Base-by-base conservation (phyloP, 2,113 vertebrate species). In the Chrysemys picta region DNA sequence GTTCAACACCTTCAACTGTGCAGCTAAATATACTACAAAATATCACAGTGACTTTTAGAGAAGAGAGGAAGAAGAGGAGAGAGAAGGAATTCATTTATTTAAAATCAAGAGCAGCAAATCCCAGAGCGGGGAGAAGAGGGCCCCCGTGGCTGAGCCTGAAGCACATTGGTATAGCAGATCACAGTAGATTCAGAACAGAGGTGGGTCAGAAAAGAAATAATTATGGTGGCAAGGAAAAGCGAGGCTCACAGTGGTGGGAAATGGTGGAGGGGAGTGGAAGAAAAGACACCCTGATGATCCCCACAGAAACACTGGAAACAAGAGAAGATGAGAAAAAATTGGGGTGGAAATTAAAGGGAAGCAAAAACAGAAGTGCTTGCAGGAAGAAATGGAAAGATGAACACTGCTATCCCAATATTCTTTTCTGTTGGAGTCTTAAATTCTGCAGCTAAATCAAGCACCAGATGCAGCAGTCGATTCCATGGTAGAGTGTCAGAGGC, bases 341-440 rank as follows among this genome's bases (percentile, higher is more conserved):
- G 35, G 87, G 49, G 62, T 29, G 69, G 80, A 12, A 4, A 89
- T 89, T 21, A 90, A 5, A 92, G 53, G 75, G 27, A 62, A 57
- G 76, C 80, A 88, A 7, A 53, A 90, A 65, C 17, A 47, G 56
- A 42, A 35, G 35, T 54, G 52, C 29, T 54, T 53, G 54, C 42
- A 75, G 38, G 31, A 59, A 29, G 49, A 11, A 87, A 89, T 87
- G 42, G 10, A 29, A 94, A 92, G 79, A 38, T 4, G 1, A 38
- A 72, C 16, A 22, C 1, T 38, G 35, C 16, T 89, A 59, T 31
- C 82, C 85, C 35, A 24, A 79, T 12, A 54, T 78, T 24, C 49
- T 83, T 92, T 56, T 88, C 54, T 62, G 52, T 17, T 57, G n/a
- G 17, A 89, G 75, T 5, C 90, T 50, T 91, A 85, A 90, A 79